A percentile compares a stretch with the other conserved stretches of the same genome.
Evolutionary conservation across 2,888 invertebrate genomes (phyloP).

Genomic region (Drosophila seclusa): DNA sequence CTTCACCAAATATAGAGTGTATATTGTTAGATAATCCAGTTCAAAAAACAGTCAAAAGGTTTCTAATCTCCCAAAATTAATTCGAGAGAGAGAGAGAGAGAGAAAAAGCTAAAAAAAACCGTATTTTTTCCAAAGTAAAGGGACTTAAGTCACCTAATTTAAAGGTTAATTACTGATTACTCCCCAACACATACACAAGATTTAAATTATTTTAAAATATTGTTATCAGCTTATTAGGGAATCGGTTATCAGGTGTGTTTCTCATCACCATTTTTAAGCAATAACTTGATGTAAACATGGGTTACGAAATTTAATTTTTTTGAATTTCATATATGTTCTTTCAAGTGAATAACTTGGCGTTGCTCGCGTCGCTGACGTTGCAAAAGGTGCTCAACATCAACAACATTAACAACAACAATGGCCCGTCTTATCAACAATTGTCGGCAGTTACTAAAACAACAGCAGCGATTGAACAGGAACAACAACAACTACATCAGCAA

Average conservation of each 20-base stretch:
- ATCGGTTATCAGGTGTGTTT: background rate
- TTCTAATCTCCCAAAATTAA: background rate
- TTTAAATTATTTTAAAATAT: background rate
- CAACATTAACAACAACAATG: conserved; percentile 61
- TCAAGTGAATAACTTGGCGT: conserved; percentile 76
- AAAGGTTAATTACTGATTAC: background rate
- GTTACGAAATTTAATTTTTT: background rate
- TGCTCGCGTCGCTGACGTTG: conserved; percentile 78
- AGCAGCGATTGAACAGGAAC: background rate
- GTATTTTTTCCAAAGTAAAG: background rate
- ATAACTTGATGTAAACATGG: background rate
- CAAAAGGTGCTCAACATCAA: conserved; percentile 81
- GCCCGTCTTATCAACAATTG: conserved; percentile 43
- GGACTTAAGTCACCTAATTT: background rate
- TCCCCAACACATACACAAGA: background rate
- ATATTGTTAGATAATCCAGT: background rate
- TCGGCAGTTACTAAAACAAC: conserved; percentile 23
- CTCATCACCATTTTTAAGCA: background rate
- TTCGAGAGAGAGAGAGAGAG: background rate
- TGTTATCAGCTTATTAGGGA: background rate
- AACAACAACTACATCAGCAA: conserved; percentile 38
- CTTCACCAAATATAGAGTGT: background rate
- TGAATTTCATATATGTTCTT: conserved; percentile 35
- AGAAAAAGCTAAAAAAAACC: background rate
- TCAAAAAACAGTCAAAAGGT: background rate